phyloP scores from a whole-genome alignment of 2,888 invertebrate species.

The Syrista parreyssii region DNA sequence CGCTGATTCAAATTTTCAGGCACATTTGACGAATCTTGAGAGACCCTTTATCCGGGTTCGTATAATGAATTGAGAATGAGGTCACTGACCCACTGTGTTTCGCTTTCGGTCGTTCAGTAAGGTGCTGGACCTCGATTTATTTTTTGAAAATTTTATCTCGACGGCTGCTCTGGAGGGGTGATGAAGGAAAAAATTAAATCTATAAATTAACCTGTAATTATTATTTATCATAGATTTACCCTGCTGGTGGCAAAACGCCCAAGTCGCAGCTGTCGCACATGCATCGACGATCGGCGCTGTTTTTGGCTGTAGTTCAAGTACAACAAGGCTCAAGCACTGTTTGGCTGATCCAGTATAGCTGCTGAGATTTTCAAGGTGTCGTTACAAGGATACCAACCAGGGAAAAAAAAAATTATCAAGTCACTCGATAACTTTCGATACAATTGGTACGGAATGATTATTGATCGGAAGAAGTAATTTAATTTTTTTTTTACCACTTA shows the following conservation, averaged over 20 bases:
- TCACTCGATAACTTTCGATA: not conserved
- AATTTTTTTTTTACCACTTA: not conserved
- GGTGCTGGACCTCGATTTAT: not conserved
- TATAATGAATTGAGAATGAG: not conserved
- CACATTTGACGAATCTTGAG: not conserved
- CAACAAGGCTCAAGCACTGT: not conserved
- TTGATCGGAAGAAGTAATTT: not conserved
- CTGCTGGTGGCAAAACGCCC: not conserved
- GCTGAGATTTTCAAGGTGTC: not conserved
- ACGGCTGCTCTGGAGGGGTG: not conserved
- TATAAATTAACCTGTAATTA: not conserved
- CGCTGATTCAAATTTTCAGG: not conserved
- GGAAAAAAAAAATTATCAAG: not conserved
- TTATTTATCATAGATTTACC: not conserved
- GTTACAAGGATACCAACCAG: not conserved
- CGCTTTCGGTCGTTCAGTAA: not conserved
- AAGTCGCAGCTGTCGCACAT: not conserved
- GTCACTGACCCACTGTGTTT: not conserved
- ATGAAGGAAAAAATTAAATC: not conserved
- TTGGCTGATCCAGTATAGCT: not conserved
- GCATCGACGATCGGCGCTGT: not conserved
- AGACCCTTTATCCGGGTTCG: not conserved
- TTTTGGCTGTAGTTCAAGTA: slow-evolving; percentile 1
- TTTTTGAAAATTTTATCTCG: not conserved
- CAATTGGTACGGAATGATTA: not conserved